Evolutionary conservation across 2,113 vertebrate species (phyloP).

Genomic region (Saccopteryx leptura): DNA sequence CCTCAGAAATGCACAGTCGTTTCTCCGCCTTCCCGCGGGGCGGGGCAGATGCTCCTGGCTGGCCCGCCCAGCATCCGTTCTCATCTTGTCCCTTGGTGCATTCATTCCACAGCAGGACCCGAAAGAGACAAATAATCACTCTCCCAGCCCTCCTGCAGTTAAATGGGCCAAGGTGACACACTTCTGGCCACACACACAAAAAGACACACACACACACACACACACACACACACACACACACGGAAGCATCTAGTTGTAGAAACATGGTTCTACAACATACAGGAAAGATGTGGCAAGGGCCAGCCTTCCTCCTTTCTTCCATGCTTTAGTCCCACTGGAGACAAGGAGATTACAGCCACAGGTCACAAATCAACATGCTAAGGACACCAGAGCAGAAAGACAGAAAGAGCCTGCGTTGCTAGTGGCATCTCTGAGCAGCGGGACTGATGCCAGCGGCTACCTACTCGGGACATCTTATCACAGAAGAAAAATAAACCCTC

Average conservation of each 20-base stretch:
- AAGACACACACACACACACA: fast-evolving
- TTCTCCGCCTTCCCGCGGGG: not conserved
- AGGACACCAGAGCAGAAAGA: not conserved
- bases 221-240: not conserved
- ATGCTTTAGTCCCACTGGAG: not conserved
- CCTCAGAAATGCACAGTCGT: not conserved
- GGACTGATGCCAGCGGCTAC: not conserved
- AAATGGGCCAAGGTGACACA: not conserved
- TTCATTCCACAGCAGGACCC: not conserved
- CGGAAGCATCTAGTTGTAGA: not conserved
- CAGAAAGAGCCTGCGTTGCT: not conserved
- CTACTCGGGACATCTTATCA: not conserved
- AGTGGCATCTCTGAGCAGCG: not conserved
- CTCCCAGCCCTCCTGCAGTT: not conserved
- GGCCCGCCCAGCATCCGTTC: not conserved
- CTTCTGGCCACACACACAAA: not conserved
- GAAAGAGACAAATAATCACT: not conserved
- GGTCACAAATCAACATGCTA: slow-evolving; percentile 3
- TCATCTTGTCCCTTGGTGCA: not conserved
- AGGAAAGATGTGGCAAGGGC: not conserved
- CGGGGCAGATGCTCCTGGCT: not conserved
- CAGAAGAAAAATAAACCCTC: not conserved
- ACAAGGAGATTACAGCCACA: not conserved
- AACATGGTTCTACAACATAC: not conserved
- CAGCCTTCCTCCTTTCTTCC: not conserved